Percentiles rank a stretch among this genome's conserved stretches.
phyloP scores from a whole-genome alignment of 2,113 vertebrate species.

The Seriola quinqueradiata region DNA sequence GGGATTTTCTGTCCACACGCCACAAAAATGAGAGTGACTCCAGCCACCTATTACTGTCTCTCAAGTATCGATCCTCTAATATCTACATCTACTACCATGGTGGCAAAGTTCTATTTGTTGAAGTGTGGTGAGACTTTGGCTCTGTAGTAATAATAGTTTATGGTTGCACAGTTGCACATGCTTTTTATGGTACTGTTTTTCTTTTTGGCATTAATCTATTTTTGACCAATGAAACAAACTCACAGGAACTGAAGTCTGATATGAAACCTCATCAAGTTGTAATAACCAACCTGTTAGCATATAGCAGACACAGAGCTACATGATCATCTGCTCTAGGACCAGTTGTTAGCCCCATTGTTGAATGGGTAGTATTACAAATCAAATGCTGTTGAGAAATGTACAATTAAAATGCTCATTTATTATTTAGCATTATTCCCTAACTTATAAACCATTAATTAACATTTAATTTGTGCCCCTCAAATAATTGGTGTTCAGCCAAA shows the following conservation, averaged over 20 bases:
- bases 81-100: not conserved
- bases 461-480: not conserved
- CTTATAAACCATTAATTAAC: not conserved
- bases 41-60: too few relatives aligned
- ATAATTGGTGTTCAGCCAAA: not conserved
- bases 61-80: too few relatives aligned
- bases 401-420: not conserved
- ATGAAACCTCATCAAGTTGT: not conserved
- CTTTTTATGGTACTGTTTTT: not conserved
- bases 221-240: not conserved
- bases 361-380: not conserved
- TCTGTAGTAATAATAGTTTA: not conserved
- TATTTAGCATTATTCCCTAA: not conserved
- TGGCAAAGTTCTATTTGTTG: not conserved
- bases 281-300: not conserved
- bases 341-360: too few relatives aligned
- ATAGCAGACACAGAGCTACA: too few relatives aligned
- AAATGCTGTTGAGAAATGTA: not conserved
- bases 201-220: not conserved
- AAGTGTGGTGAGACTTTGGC: not conserved
- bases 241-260: not conserved
- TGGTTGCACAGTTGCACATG: not conserved
- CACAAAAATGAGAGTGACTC: not conserved
- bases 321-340: too few relatives aligned
- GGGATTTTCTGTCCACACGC: constrained; percentile 8